Conservation (phyloP, 2,888 invertebrate genomes). For the Neuroscelio doddi region DNA sequence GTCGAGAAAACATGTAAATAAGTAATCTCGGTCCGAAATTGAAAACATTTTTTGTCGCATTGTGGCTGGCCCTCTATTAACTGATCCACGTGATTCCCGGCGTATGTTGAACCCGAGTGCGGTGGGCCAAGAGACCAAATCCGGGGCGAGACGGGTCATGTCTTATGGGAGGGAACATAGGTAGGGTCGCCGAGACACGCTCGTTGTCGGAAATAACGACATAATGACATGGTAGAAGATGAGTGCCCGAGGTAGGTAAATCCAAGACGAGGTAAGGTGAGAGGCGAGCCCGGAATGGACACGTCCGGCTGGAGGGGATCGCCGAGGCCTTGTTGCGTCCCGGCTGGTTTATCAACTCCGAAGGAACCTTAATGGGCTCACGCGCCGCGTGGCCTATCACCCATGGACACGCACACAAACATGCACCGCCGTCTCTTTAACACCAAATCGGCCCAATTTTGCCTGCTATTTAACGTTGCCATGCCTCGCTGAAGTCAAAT, state of each 20-base stretch:
- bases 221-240: conserved; percentile 70
- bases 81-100: conserved; percentile 18
- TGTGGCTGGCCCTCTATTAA: conserved; percentile 15
- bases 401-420: conserved; percentile 14
- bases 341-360: conserved; percentile 59
- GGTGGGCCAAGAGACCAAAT: too few relatives aligned
- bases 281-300: conserved; percentile 18
- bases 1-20: too few relatives aligned
- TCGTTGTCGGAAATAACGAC: conserved; percentile 71
- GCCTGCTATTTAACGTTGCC: conserved; percentile 61
- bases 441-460: conserved; percentile 63
- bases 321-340: conserved; percentile 18
- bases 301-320: conserved; percentile 13
- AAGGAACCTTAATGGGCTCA: conserved; percentile 51
- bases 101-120: conserved; percentile 5
- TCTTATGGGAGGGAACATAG: conserved; percentile 40
- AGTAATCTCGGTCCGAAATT: conserved; percentile 24
- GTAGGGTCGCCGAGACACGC: conserved; percentile 64
- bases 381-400: conserved; percentile 30
- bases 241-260: conserved; percentile 68
- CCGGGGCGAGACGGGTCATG: conserved; percentile 21
- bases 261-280: conserved; percentile 50
- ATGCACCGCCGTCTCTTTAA: conserved; percentile 55
- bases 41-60: conserved; percentile 21
- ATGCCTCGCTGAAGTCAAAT: conserved; percentile 60